A percentile compares a stretch with the other conserved stretches of the same genome.
phyloP scores from a whole-genome alignment of 1,140 invertebrate genomes.

The Pygmarrhopalites habei region DNA sequence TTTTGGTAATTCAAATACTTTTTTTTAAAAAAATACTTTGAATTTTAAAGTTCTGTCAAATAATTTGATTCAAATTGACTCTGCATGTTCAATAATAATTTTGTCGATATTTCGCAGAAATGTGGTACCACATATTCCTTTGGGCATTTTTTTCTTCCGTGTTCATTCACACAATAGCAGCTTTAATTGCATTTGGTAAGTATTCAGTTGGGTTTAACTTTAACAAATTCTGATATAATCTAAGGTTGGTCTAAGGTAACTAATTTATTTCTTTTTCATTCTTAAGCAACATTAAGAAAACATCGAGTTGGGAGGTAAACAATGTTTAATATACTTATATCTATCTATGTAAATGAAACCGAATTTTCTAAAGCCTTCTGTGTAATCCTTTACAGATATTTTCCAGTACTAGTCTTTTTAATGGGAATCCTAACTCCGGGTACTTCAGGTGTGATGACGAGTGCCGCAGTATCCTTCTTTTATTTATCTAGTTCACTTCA shows the following conservation, averaged over 20 bases:
- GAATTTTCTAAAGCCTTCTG: background rate
- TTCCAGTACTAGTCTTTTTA: slow-evolving; percentile 74
- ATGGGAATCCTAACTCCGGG: slow-evolving; percentile 80
- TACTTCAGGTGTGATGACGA: slow-evolving; percentile 78
- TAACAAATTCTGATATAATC: too few relatives aligned
- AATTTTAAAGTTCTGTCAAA: background rate
- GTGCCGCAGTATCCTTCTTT: slow-evolving; percentile 69
- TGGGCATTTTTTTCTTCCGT: slow-evolving; percentile 90
- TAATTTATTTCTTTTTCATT: too few relatives aligned
- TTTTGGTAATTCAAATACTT: slow-evolving; percentile 42
- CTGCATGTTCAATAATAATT: background rate
- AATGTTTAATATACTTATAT: background rate
- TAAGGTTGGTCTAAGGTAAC: too few relatives aligned
- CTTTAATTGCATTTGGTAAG: slow-evolving; percentile 83
- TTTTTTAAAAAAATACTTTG: slow-evolving; percentile 2
- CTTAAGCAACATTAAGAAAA: slow-evolving; percentile 77
- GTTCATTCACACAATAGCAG: slow-evolving; percentile 82
- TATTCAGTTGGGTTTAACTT: too few relatives aligned
- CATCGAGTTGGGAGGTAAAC: slow-evolving; percentile 79
- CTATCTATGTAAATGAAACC: background rate
- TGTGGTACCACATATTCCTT: slow-evolving; percentile 92
- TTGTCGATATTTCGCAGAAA: slow-evolving; percentile 53
- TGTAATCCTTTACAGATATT: slow-evolving; percentile 54
- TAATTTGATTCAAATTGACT: background rate
- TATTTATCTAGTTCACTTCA: slow-evolving; percentile 48